Evolutionary conservation across 2,113 vertebrate species (phyloP), one percentile per base, ranked within the genome.

Genomic region (Furnarius figulus): DNA sequence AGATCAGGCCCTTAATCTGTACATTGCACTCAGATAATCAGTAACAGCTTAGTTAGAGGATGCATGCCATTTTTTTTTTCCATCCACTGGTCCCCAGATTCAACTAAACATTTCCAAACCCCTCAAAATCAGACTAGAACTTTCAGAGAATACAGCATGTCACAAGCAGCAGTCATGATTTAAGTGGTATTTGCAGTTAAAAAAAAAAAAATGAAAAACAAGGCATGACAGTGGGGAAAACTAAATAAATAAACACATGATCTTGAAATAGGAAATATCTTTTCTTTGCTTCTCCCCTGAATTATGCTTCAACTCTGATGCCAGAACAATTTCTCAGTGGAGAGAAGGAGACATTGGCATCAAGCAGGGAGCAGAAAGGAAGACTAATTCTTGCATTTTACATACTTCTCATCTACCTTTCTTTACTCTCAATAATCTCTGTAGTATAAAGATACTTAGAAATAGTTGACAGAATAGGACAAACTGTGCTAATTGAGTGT

Each of bases 41-140:
- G 95, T 97, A 95, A 97, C 96, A 95, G 83, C 72, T 95, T 65
- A 80, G 93, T 95, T 95, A 95, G 37, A 93, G 16, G 42, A 63
- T 8, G 12, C 6, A 40, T 2, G 0, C 18, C 37, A 21, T n/a
- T 65, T 14, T 35, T 31, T 33, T 14, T 17, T 1, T 1, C 2
- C 30, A 42, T 46, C 40, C 46, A 14, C 77, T 27, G 17, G 50
- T 90, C 81, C 27, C 49, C 49, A 89, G 83, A 31, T 65, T 72
- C n/a, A 84, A 67, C 0, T 0, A 77, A 88, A 92, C 25, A n/a
- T 68, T 86, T 83, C 59, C 47, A 82, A 84, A 73, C 9, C 20
- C 31, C 65, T 84, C 7, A 2, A 78, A 92, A 86, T 50, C 78
- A 83, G 61, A 27, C 47, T 73, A 35, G n/a, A 8, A 9, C 25